Evolutionary conservation across 2,888 invertebrate genomes (phyloP), one percentile per base, ranked within the genome.

Genomic region (Ditylenchus weischeri): DNA sequence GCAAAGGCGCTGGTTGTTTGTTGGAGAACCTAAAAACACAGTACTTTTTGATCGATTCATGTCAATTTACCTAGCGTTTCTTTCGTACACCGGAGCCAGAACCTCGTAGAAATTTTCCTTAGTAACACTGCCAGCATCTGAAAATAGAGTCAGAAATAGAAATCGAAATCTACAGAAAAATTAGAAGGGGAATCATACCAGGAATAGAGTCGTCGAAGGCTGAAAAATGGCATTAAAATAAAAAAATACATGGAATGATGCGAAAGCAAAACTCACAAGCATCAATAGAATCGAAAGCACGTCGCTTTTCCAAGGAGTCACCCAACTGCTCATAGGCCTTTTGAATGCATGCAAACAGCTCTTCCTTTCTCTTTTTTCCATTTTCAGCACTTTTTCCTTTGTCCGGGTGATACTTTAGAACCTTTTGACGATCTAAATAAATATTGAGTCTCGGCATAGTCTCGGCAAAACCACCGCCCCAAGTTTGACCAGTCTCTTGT

Each of bases 281-380:
- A 85, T 99, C 98, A 57, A 98, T 90, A 8, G 95, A 96, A 85
- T 99, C 98, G 84, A 91, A 99, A 0, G 95, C 90, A 68, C 91
- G 87, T 69, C 95, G 87, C 81, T 90, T 91, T 35, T 87, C 73
- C 13, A 77, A 74, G 11, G 69, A 69, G 66, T 75, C 66, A 43
- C 80, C 80, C 5, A 82, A 64, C 69, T 78, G 79, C 67, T 82
- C 82, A 69, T 79, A 82, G 19, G 81, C 81, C 87, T 91, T 91
- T 0, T 95, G 96, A 77, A 99, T 98, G 84, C 96, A 96, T 0
- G 94, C 93, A 84, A 96, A 98, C 85, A 96, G 96, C 86, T 96
- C 96, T 66, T 86, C 86, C 80, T 93, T 91, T 78, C 94, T 93
- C 5, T 89, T 88, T 71, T 89, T 88, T 48, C 92, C 88, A 72